phyloP scores from a whole-genome alignment of 2,888 invertebrate species.

The Melanostoma mellinum region DNA sequence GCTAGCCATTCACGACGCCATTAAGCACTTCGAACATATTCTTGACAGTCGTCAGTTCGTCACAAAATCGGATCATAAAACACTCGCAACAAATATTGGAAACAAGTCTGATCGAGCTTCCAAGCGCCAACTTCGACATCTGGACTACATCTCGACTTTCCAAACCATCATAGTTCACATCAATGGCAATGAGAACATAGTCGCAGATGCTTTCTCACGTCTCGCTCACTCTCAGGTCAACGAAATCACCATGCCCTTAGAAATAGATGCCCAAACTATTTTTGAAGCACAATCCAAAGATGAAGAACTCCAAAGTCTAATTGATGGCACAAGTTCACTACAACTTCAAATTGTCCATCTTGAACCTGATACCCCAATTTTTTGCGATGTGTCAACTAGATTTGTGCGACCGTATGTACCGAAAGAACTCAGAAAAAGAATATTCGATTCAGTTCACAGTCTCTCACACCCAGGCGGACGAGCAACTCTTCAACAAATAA shows the following conservation, averaged over 20 bases:
- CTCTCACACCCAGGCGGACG: conserved; percentile 1
- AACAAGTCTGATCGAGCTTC: conserved; percentile 9
- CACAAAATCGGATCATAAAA: not conserved
- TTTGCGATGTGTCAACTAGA: not conserved
- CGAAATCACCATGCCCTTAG: not conserved
- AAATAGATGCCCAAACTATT: not conserved
- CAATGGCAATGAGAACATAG: conserved; percentile 1
- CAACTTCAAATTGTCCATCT: no score
- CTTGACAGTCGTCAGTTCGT: not conserved
- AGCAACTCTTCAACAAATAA: not conserved
- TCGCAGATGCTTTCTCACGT: conserved; percentile 8
- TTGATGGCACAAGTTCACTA: no score
- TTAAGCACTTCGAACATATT: conserved; percentile 20
- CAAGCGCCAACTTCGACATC: not conserved
- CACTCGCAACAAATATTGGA: not conserved
- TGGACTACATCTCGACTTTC: conserved; percentile 4
- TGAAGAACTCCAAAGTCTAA: not conserved
- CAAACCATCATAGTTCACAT: not conserved
- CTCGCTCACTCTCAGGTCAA: not conserved
- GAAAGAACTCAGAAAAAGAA: not conserved
- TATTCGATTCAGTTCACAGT: conserved; percentile 1
- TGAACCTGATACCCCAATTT: not conserved
- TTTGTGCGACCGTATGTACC: not conserved
- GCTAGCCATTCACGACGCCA: conserved; percentile 59
- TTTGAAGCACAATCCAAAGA: not conserved